Percentiles rank a stretch among this genome's conserved stretches.
These are phyloP conservation scores for Acrossocheilus fasciatus DNA, from an alignment of 2,797 vertebrate genomes.

Conservation along the genomic window DNA sequence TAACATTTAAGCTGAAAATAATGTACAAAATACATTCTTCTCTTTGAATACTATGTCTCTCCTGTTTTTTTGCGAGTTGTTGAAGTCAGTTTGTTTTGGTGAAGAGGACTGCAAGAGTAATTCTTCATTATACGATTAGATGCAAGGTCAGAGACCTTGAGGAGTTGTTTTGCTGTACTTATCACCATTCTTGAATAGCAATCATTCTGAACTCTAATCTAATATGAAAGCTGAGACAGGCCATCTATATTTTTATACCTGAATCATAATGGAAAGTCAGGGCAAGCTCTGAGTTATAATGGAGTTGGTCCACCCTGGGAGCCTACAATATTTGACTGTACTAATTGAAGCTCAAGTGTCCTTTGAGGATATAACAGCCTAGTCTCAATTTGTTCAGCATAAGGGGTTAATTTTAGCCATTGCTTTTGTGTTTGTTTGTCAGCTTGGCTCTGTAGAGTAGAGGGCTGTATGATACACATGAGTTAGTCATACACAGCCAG, in stretches of 20 bases:
- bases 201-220: background rate
- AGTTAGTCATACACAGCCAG: constrained; percentile 1
- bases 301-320: constrained; percentile 17
- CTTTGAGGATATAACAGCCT: background rate
- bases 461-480: background rate
- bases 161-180: constrained; percentile 1
- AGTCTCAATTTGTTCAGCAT: background rate
- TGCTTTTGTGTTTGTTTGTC: background rate
- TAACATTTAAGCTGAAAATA: background rate
- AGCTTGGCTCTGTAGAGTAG: background rate
- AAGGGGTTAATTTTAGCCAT: background rate
- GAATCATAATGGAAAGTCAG: constrained; percentile 1
- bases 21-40: background rate
- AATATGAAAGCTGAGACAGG: background rate
- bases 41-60: background rate
- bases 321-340: background rate
- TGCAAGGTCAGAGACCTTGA: background rate
- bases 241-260: background rate
- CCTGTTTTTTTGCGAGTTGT: constrained; percentile 4
- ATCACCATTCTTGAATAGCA: constrained; percentile 12
- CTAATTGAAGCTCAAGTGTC: constrained; percentile 26
- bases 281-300: constrained; percentile 9
- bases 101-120: constrained; percentile 8
- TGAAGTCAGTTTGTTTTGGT: constrained; percentile 15
- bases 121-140: constrained; percentile 37